These are phyloP conservation scores for Deroplatys truncata DNA, from an alignment of 2,888 invertebrate genomes.

Conservation along the genomic window DNA sequence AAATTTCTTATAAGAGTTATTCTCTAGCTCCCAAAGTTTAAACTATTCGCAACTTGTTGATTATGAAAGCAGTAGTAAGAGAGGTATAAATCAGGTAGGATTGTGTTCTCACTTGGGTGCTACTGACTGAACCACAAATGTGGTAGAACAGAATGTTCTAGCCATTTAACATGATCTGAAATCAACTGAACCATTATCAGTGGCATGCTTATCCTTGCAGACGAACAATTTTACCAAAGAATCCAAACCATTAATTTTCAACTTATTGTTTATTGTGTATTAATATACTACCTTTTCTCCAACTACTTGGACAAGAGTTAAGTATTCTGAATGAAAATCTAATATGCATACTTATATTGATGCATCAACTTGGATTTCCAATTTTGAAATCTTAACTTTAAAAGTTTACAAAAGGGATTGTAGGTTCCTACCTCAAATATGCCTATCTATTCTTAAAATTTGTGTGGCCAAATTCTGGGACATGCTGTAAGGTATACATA, in stretches of 20 bases:
- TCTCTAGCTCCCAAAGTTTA: too few species aligned
- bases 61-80: too few species aligned
- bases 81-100: too few species aligned
- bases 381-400: not conserved
- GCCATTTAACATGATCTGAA: too few species aligned
- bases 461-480: too few species aligned
- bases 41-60: too few species aligned
- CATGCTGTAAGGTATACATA: too few species aligned
- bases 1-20: too few species aligned
- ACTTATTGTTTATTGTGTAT: not conserved
- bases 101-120: too few species aligned
- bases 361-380: not conserved
- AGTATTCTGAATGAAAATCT: not conserved
- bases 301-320: not conserved
- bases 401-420: not conserved
- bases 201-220: not conserved
- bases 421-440: not conserved
- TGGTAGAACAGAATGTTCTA: too few species aligned
- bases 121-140: too few species aligned
- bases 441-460: too few species aligned
- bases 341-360: not conserved
- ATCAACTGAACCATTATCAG: not conserved
- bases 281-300: not conserved
- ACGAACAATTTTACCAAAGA: not conserved
- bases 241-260: not conserved